A percentile compares a stretch with the other conserved stretches of the same genome.
phyloP scores from a whole-genome alignment of 2,888 invertebrate species.

The Epinotia brunnichana region DNA sequence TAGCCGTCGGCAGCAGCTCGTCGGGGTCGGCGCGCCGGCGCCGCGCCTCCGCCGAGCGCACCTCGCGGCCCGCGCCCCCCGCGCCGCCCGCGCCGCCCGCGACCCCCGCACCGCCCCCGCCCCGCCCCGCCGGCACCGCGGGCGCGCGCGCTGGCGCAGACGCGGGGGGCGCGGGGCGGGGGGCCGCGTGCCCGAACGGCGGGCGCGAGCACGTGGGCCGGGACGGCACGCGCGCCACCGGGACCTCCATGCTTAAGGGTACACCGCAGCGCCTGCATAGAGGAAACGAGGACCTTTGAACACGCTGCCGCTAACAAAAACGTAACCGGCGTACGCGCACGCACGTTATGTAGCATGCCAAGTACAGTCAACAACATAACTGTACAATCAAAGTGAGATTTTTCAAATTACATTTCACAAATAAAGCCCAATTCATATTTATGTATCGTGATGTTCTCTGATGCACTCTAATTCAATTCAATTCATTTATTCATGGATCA shows the following conservation, averaged over 20 bases:
- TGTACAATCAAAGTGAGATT: no score
- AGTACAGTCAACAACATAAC: no score
- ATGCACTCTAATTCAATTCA: no score
- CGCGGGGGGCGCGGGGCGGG: neutral
- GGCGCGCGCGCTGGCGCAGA: neutral
- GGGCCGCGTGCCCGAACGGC: conserved; percentile 1
- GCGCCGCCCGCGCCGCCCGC: neutral
- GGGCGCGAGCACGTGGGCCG: conserved; percentile 27
- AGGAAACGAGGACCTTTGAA: no score
- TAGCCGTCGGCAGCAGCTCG: conserved; percentile 2
- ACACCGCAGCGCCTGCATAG: conserved; percentile 55
- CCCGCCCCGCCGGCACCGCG: neutral
- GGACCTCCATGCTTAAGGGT: conserved; percentile 62
- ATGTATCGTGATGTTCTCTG: no score
- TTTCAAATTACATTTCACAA: no score
- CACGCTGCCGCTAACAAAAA: no score
- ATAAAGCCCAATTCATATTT: no score
- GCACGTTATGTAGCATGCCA: no score
- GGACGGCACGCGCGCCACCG: neutral
- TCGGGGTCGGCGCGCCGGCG: conserved; percentile 12
- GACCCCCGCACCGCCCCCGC: neutral
- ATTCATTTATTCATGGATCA: no score
- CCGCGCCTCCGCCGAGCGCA: neutral
- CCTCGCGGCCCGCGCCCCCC: neutral
- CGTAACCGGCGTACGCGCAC: no score